These are phyloP conservation scores for Neofelis nebulosa DNA, from an alignment of 2,113 vertebrate species.

Conservation along the genomic window DNA sequence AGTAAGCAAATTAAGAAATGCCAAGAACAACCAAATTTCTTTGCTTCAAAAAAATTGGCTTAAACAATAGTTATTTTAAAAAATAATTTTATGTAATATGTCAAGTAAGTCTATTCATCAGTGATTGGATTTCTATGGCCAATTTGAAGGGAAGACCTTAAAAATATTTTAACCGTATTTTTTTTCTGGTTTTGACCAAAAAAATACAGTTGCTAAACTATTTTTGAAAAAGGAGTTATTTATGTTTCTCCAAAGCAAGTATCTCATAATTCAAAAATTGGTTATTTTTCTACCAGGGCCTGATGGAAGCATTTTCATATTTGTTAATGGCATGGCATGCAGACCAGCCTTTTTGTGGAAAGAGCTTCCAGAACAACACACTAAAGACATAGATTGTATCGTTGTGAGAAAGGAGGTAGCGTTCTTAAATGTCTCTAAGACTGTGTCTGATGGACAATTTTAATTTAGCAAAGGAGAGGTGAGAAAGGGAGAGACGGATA, in stretches of 20 bases:
- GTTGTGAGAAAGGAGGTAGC: neutral
- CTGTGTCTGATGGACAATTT: neutral
- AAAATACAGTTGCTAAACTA: slow-evolving; percentile 42
- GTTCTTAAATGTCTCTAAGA: neutral
- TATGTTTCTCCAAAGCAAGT: slow-evolving; percentile 46
- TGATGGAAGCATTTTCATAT: slow-evolving; percentile 17
- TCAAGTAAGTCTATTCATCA: slow-evolving; percentile 76
- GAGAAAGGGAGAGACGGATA: neutral
- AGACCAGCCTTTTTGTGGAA: neutral
- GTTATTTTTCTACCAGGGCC: slow-evolving; percentile 33
- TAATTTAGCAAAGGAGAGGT: neutral
- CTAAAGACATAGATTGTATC: neutral
- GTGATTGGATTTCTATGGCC: slow-evolving; percentile 70
- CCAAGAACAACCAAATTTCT: slow-evolving; percentile 77
- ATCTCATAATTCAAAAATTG: slow-evolving; percentile 38
- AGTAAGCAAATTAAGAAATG: slow-evolving; percentile 75
- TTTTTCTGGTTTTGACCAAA: slow-evolving; percentile 30
- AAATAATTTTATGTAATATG: slow-evolving; percentile 70
- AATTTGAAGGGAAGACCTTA: slow-evolving; percentile 32
- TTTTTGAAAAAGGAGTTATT: slow-evolving; percentile 43
- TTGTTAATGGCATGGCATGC: neutral
- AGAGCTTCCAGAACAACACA: neutral
- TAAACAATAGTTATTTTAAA: slow-evolving; percentile 67
- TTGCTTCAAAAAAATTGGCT: slow-evolving; percentile 68
- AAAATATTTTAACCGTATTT: slow-evolving; percentile 43